These are phyloP conservation scores for Linnaemya tessellans DNA, from an alignment of 2,888 invertebrate genomes.

Conservation along the genomic window DNA sequence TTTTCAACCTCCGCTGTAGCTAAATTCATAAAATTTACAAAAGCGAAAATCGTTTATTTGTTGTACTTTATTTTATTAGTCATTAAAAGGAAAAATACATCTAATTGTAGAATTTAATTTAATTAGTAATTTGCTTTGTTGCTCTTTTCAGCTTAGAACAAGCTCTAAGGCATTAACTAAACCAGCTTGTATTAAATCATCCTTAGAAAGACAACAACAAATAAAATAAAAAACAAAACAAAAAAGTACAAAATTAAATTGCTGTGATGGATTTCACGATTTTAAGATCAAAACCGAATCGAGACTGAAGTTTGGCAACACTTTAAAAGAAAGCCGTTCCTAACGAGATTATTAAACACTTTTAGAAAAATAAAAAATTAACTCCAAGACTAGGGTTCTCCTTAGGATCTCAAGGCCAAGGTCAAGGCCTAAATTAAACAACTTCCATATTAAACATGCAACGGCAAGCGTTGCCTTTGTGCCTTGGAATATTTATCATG, in stretches of 20 bases:
- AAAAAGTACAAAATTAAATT: neutral
- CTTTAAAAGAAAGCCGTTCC: too few relatives aligned
- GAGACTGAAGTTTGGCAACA: too few relatives aligned
- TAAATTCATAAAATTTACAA: conserved; percentile 4
- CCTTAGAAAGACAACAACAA: conserved; percentile 35
- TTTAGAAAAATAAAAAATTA: too few relatives aligned
- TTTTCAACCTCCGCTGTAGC: neutral
- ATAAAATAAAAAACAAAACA: too few relatives aligned
- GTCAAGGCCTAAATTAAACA: too few relatives aligned
- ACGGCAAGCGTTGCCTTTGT: too few relatives aligned
- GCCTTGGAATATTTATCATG: too few relatives aligned
- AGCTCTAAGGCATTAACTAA: conserved; percentile 32
- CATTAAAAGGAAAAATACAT: conserved; percentile 39
- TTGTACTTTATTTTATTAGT: conserved; percentile 39
- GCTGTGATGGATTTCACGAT: neutral
- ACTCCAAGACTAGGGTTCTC: too few relatives aligned
- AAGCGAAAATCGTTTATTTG: neutral
- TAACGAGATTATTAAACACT: too few relatives aligned
- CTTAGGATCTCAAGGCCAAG: too few relatives aligned
- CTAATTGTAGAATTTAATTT: conserved; percentile 54
- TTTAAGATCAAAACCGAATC: too few relatives aligned
- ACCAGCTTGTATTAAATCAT: conserved; percentile 48
- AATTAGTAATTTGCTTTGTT: conserved; percentile 35
- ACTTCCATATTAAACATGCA: too few relatives aligned
- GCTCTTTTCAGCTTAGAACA: neutral